These are phyloP conservation scores for Meles meles DNA, from an alignment of 2,113 vertebrate genomes.

Conservation along the genomic window DNA sequence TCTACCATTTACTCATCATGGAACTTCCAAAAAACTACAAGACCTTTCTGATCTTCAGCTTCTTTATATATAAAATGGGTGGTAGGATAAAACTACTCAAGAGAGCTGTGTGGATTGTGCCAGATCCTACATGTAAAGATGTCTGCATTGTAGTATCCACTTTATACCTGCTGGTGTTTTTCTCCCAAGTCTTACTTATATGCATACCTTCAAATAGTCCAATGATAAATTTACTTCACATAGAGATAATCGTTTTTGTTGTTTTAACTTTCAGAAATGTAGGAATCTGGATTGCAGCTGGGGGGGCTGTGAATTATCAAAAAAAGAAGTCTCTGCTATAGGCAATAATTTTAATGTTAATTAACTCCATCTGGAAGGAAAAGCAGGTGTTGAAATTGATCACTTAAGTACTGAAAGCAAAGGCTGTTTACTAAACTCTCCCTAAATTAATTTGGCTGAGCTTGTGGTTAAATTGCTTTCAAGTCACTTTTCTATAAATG, in stretches of 20 bases:
- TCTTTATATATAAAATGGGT: not conserved
- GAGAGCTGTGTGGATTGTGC: not conserved
- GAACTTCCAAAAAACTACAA: not conserved
- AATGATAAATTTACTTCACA: not conserved
- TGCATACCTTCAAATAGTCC: not conserved
- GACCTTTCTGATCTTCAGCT: not conserved
- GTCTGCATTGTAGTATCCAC: not conserved
- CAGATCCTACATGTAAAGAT: not conserved
- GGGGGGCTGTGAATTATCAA: constrained; percentile 52
- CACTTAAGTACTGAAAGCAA: constrained; percentile 75
- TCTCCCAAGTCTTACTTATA: not conserved
- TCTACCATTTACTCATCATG: not conserved
- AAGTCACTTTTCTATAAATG: constrained; percentile 63
- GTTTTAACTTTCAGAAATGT: constrained; percentile 52
- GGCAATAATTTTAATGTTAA: constrained; percentile 76
- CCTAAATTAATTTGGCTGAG: constrained; percentile 73
- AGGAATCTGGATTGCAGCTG: constrained; percentile 56
- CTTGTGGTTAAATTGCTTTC: constrained; percentile 71
- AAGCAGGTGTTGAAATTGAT: constrained; percentile 76
- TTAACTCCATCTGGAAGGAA: constrained; percentile 75
- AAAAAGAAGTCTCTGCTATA: constrained; percentile 53
- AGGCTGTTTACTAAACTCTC: constrained; percentile 73
- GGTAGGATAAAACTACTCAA: not conserved
- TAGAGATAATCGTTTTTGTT: constrained; percentile 23
- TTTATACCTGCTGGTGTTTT: not conserved